Base-by-base conservation (phyloP, 2,888 invertebrate genomes). In the Chrysina gloriosa region DNA sequence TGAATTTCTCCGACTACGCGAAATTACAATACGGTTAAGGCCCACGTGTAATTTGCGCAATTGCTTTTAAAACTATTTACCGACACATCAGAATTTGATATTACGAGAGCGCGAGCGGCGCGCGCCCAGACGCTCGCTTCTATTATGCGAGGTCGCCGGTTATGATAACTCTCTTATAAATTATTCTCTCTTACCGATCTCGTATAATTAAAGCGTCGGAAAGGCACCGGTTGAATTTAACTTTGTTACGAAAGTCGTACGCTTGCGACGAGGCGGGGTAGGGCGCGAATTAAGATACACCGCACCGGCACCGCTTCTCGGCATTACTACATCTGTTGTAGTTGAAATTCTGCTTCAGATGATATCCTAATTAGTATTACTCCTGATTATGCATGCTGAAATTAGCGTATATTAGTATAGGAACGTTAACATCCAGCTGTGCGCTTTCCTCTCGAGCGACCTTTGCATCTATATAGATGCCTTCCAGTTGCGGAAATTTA, bases 291-390 rank as follows among this genome's bases (percentile, higher is more conserved):
- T n/a, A n/a, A n/a, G n/a, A n/a, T n/a, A n/a, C n/a, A n/a, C 42
- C 5, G 16, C 6, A 5, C 31, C 31, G 9, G 63, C 31, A 42
- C 6, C 31, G 34, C 16, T 7, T 29, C 47, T n/a, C n/a, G 11
- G 63, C 63, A 56, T 67, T 70, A 65, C 31, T 67, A 67, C 68
- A 64, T 68, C 69, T 68, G 70, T 72, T 72, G 69, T 72, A 72
- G 69, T 69, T 58, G 66, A 63, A 70, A 65, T 70, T 67, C 67
- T 63, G 66, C 61, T 61, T 66, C 63, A 65, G 70, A 70, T 72
- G 69, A 69, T 64, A 69, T 72, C 68, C 72, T 69, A 71, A 72
- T 72, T 72, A 71, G 68, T 72, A 69, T 66, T 54, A 68, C 63
- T 68, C 65, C 67, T 68, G 69, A 72, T 71, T 71, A 72, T 69